These are phyloP conservation scores for Aptenodytes patagonicus DNA, from an alignment of 2,113 vertebrate species.

Conservation along the genomic window DNA sequence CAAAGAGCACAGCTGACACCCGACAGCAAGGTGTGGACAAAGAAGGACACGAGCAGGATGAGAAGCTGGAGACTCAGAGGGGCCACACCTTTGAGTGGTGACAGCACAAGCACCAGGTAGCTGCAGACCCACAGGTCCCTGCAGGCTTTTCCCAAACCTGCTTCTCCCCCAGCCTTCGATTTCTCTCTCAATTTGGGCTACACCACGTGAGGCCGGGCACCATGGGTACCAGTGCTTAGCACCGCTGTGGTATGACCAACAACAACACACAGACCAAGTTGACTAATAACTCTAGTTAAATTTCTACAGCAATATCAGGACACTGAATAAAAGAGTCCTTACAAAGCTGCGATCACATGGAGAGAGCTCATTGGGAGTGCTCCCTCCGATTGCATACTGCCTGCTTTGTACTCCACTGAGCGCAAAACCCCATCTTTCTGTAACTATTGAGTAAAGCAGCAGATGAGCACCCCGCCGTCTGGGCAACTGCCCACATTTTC, in stretches of 20 bases:
- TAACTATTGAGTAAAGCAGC: not conserved
- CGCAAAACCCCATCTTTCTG: not conserved
- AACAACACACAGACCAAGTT: not conserved
- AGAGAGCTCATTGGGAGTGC: not conserved
- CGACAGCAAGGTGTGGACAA: accelerated
- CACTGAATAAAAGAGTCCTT: not conserved
- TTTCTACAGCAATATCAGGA: not conserved
- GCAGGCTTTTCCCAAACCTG: not conserved
- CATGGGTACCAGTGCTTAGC: not conserved
- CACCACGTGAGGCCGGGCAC: accelerated
- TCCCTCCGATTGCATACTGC: not conserved
- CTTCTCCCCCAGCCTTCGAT: not conserved
- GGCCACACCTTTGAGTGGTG: not conserved
- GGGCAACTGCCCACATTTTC: not conserved
- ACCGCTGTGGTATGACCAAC: accelerated
- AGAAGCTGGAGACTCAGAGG: not conserved
- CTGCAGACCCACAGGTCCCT: not conserved
- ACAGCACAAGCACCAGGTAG: not conserved
- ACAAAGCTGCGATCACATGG: not conserved
- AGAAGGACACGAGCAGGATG: not conserved
- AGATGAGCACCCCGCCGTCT: not conserved
- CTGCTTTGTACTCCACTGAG: not conserved
- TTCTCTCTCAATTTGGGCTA: not conserved
- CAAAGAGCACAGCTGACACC: not conserved
- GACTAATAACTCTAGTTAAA: not conserved